These are phyloP conservation scores for Stomatorhinus walkeri DNA, from an alignment of 2,797 vertebrate genomes.

Conservation along the genomic window DNA sequence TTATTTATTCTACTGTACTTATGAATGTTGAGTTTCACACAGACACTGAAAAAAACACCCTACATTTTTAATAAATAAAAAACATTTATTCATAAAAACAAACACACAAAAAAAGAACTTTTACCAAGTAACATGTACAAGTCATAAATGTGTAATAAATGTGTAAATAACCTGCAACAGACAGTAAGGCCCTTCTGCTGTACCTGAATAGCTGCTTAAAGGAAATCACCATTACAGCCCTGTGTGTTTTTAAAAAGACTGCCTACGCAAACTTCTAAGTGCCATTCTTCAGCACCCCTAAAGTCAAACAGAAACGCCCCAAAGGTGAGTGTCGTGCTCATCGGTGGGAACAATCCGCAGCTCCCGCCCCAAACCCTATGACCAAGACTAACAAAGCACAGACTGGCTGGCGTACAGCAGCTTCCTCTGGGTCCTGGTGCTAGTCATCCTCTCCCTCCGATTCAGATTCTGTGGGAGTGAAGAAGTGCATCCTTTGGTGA, in stretches of 20 bases:
- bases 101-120: constrained; percentile 52
- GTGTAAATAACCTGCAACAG: constrained; percentile 54
- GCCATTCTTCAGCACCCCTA: constrained; percentile 54
- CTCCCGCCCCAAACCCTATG: neutral
- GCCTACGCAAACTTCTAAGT: constrained; percentile 41
- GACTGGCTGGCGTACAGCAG: constrained; percentile 35
- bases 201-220: constrained; percentile 68
- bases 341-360: neutral
- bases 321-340: neutral
- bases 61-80: constrained; percentile 52
- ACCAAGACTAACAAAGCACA: constrained; percentile 29
- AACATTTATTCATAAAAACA: constrained; percentile 72
- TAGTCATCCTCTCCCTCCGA: constrained; percentile 80
- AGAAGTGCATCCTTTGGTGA: neutral
- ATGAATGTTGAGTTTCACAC: neutral
- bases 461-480: constrained; percentile 68
- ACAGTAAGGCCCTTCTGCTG: constrained; percentile 51
- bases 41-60: neutral
- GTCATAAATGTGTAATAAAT: constrained; percentile 44
- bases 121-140: constrained; percentile 67
- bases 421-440: constrained; percentile 39
- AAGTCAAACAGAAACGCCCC: constrained; percentile 16
- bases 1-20: neutral
- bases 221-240: constrained; percentile 54
- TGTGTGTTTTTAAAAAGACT: constrained; percentile 32